Percentiles rank a stretch among this genome's conserved stretches.
phyloP scores from a whole-genome alignment of 2,113 vertebrate species.

The Myxocyprinus asiaticus region DNA sequence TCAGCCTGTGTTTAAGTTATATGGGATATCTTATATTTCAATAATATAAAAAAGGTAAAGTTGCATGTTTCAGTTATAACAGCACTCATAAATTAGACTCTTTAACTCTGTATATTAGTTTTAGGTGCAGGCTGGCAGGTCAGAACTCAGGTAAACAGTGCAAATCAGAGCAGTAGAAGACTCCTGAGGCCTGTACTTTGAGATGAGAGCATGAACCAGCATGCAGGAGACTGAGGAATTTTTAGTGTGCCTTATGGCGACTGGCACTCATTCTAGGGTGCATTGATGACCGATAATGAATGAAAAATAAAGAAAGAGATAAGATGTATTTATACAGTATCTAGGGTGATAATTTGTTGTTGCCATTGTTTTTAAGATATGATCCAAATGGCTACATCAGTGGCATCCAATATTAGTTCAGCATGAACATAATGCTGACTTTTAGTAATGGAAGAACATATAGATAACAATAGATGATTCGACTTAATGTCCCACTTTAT shows the following conservation, averaged over 20 bases:
- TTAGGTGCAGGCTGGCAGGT: slow-evolving; percentile 14
- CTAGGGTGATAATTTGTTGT: too few species aligned
- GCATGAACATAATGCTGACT: too few species aligned
- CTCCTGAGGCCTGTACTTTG: slow-evolving; percentile 33
- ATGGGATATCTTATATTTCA: background rate
- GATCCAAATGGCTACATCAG: too few species aligned
- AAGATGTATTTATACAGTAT: background rate
- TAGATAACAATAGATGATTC: too few species aligned
- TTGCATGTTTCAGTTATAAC: background rate
- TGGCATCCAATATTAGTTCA: too few species aligned
- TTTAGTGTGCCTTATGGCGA: slow-evolving; percentile 32
- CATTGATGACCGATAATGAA: background rate
- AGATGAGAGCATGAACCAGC: slow-evolving; percentile 47
- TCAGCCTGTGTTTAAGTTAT: background rate
- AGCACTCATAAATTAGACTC: slow-evolving; percentile 13
- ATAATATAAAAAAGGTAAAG: too few species aligned
- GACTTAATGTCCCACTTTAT: too few species aligned
- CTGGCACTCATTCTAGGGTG: slow-evolving; percentile 25
- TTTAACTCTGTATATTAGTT: slow-evolving; percentile 26
- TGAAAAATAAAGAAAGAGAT: background rate
- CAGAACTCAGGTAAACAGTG: slow-evolving; percentile 26
- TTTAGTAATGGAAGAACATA: background rate
- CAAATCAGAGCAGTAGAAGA: slow-evolving; percentile 1
- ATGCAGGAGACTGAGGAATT: slow-evolving; percentile 41
- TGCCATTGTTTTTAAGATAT: too few species aligned